Percentiles rank a stretch among this genome's conserved stretches.
phyloP scores from a whole-genome alignment of 2,888 invertebrate genomes.

The Allygus modestus region DNA sequence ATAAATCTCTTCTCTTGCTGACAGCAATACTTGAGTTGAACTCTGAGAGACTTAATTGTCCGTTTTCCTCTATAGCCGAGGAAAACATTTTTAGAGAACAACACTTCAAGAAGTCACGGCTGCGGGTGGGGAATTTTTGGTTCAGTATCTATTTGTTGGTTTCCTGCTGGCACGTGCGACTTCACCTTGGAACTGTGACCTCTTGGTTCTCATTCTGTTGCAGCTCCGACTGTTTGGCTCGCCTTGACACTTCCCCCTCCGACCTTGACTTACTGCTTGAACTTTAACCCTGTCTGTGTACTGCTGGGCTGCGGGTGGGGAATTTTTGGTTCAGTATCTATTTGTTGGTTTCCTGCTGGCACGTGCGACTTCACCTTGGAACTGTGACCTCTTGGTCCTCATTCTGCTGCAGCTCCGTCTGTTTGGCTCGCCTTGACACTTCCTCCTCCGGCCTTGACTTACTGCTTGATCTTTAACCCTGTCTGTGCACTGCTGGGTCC shows the following conservation, averaged over 20 bases:
- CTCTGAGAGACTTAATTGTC: not conserved
- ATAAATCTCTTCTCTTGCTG: not conserved
- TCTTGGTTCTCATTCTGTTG: not conserved
- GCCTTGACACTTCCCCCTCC: conserved; percentile 3
- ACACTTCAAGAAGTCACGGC: not conserved
- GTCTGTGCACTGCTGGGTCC: not conserved
- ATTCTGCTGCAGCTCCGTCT: not conserved
- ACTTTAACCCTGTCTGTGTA: too few relatives aligned
- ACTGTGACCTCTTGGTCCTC: conserved; percentile 18
- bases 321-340: not conserved
- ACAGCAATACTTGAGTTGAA: not conserved
- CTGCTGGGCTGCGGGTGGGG: too few relatives aligned
- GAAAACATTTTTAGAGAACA: not conserved
- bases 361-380: not conserved
- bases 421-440: not conserved
- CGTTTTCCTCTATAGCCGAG: too few relatives aligned
- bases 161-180: not conserved
- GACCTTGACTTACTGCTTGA: conserved; percentile 25
- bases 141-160: not conserved
- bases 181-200: conserved; percentile 2
- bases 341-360: not conserved
- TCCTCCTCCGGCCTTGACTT: conserved; percentile 16
- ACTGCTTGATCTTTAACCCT: not conserved
- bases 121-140: not conserved
- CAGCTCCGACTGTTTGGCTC: not conserved